Evolutionary conservation across 2,797 vertebrate species (phyloP), one percentile per base, ranked within the genome.

Genomic region (Holocentrus rufus): DNA sequence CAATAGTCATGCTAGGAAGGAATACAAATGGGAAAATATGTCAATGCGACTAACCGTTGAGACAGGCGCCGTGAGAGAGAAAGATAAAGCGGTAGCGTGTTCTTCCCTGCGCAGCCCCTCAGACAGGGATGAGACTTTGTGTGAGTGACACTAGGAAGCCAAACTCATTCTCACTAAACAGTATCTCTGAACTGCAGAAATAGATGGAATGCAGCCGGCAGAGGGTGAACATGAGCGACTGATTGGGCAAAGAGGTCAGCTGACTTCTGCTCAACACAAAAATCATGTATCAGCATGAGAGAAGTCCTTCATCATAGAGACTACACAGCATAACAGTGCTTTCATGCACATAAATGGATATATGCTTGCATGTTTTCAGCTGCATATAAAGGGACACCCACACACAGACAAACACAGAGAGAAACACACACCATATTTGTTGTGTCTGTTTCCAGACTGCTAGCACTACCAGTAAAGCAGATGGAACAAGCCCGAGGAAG

Each of bases 401-500:
- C 56, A 60, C 42, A 59, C 8, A 65, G 25, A 44, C 15, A 20
- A 1, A 23, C 30, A 60, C 42, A 59, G 8, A 68, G 25, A 44
- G 15, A 20, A 1, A 23, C 8, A 74, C 49, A 67, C 69, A 72
- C 30, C 67, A 67, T 82, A 80, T 91, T 77, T 85, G 76, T 74
- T 84, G 68, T 85, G 74, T 82, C 76, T 84, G 87, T 86, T 89
- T 77, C 76, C 81, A 70, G 76, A 70, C 82, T 65, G 83, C 72
- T 84, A 65, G 50, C 81, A 74, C 71, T 74, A 74, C 74, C 69
- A 65, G 59, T 74, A 79, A 77, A 92, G 72, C 90, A 93, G 91
- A 92, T 93, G 91, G 87, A 61, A 86, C 53, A 60, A 58, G 85
- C 88, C 85, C 54, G 60, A 80, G 87, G 89, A 92, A 74, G 78